A percentile compares a stretch with the other conserved stretches of the same genome.
Evolutionary conservation across 2,797 vertebrate species (phyloP).

Genomic region (Sebastes hubbsi): DNA sequence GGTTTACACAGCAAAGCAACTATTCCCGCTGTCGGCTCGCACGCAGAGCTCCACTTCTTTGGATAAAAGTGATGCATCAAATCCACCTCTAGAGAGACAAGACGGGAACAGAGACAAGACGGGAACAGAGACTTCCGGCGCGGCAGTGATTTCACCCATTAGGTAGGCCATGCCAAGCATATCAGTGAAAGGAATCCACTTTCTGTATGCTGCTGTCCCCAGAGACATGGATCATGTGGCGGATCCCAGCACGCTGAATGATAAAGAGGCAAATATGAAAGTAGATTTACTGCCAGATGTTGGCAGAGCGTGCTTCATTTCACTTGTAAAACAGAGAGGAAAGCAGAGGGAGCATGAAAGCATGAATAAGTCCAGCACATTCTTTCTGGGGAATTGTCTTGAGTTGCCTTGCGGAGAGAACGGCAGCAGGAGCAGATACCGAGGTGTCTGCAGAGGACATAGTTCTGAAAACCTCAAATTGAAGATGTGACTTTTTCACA

Average conservation of each 20-base stretch:
- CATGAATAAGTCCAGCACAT: conserved; percentile 56
- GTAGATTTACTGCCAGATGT: conserved; percentile 72
- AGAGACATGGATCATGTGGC: conserved; percentile 51
- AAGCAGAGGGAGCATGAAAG: conserved; percentile 48
- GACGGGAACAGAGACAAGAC: conserved; percentile 30
- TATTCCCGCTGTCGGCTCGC: neutral
- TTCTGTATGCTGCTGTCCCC: conserved; percentile 35
- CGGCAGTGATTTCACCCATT: conserved; percentile 52
- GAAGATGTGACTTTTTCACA: neutral
- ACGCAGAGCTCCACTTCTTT: neutral
- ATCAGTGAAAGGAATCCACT: conserved; percentile 52
- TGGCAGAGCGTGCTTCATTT: conserved; percentile 64
- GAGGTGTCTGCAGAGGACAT: neutral
- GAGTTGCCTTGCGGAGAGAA: conserved; percentile 27
- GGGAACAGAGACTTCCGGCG: conserved; percentile 39
- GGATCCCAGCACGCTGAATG: conserved; percentile 46
- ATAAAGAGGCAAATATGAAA: conserved; percentile 67
- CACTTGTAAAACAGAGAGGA: conserved; percentile 67
- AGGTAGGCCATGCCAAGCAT: conserved; percentile 46
- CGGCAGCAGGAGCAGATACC: neutral
- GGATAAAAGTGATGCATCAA: conserved; percentile 39
- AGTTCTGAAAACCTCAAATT: neutral
- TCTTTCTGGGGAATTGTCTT: conserved; percentile 50
- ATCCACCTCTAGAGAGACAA: conserved; percentile 23
- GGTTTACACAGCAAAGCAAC: conserved; percentile 2